Evolutionary conservation across 2,797 vertebrate species (phyloP), one percentile per base, ranked within the genome.

Genomic region (Serranus cabrilla): DNA sequence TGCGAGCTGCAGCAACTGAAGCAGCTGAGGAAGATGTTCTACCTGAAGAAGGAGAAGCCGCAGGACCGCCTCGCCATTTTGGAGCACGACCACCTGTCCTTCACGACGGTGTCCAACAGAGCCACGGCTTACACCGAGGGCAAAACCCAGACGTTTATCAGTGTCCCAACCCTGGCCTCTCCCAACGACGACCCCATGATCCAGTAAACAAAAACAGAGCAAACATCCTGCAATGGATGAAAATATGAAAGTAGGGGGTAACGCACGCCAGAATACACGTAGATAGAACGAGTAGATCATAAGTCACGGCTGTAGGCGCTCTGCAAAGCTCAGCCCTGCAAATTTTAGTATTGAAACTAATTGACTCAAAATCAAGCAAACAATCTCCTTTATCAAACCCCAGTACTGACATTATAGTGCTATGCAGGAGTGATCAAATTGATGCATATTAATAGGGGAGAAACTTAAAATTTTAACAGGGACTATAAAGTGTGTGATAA

Each of bases 1-100:
- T 99, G 98, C 50, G 98, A 99, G 91, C 96, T 99, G 72, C 97
- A 97, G 61, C 97, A 99, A 77, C 94, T 99, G 83, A 99, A 98
- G 89, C 96, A 97, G 67, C 96, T 99, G 83, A 95, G 97, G 65
- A 98, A 97, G 89, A 96, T 99, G 91, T 99, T 99, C 92, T 98
- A 99, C 39, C 93, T 98, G 93, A 98, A 98, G 95, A 99, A 97
- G 89, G 96, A 97, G 83, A 98, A 96, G 88, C 94, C 95, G 2
- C 96, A 97, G 49, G 98, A 99, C 86, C 96, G 94, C 66, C 85
- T 97, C 18, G 91, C 94, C 87, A 98, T 99, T 83, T 78, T 98
- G 84, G 97, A 99, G 72, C 97, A 98, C 0, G 98, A 99, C 88
- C 97, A 99, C 74, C 94, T 99, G 62, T 95, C 97, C 70, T 98